These are phyloP conservation scores for Knipowitschia caucasica DNA, from an alignment of 2,797 vertebrate genomes.

Conservation along the genomic window DNA sequence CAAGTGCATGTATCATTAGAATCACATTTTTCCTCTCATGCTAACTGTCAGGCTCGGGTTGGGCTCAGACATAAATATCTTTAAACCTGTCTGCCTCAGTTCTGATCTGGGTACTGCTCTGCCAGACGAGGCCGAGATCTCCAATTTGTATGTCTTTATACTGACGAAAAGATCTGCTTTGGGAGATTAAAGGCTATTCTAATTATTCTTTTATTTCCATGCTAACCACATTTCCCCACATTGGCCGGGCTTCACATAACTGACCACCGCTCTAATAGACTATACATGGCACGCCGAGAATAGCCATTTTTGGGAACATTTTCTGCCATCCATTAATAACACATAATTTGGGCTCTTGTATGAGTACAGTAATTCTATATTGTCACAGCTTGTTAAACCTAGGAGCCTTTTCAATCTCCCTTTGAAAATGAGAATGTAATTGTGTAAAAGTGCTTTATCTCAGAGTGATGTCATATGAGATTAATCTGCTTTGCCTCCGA, in stretches of 20 bases:
- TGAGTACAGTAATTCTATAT: slow-evolving; percentile 17
- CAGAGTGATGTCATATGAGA: slow-evolving; percentile 7
- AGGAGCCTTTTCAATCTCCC: slow-evolving; percentile 12
- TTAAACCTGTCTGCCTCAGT: no score
- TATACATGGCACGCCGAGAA: neutral
- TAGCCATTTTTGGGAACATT: slow-evolving; percentile 3
- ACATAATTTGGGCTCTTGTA: slow-evolving; percentile 10
- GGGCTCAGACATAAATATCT: no score
- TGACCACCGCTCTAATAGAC: slow-evolving; percentile 1
- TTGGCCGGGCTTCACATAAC: slow-evolving; percentile 6
- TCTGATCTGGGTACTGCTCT: no score
- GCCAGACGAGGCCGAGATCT: no score
- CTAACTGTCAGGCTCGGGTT: no score
- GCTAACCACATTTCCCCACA: neutral
- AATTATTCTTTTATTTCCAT: neutral
- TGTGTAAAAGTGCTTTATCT: slow-evolving; percentile 21
- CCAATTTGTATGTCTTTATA: neutral
- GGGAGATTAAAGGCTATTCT: slow-evolving; percentile 1
- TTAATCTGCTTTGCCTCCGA: slow-evolving; percentile 1
- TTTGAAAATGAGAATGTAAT: slow-evolving; percentile 23
- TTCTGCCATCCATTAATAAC: slow-evolving; percentile 8
- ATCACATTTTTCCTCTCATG: no score
- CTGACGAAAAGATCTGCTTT: neutral
- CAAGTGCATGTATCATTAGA: no score
- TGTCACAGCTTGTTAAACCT: slow-evolving; percentile 19